Percentiles rank a stretch among this genome's conserved stretches.
Conservation (phyloP, 2,888 invertebrate genomes). For the Aricia artaxerxes region DNA sequence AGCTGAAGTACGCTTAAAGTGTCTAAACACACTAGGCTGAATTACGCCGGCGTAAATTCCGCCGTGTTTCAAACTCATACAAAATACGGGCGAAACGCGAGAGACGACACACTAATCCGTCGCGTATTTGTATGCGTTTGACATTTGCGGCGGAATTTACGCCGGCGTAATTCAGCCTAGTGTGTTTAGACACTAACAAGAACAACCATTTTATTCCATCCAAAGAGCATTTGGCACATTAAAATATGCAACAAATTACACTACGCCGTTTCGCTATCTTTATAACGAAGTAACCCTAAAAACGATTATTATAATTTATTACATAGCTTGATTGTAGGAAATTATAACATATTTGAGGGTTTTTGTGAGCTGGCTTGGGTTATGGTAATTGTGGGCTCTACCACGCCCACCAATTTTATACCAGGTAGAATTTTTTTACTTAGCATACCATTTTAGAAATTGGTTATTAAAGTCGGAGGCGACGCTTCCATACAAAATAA, state of each 20-base stretch:
- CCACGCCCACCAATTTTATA: constrained; percentile 23
- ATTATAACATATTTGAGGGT: background rate
- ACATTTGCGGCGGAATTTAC: too few relatives aligned
- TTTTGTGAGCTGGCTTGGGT: constrained; percentile 1
- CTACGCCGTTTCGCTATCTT: background rate
- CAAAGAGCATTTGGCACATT: background rate
- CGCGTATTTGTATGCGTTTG: too few relatives aligned
- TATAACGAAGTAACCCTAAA: constrained; percentile 4
- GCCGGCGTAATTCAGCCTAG: too few relatives aligned
- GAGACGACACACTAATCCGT: too few relatives aligned
- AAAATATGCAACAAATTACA: background rate
- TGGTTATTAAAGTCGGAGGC: constrained; percentile 19
- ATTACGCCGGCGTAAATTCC: too few relatives aligned
- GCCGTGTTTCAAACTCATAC: too few relatives aligned
- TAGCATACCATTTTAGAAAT: background rate
- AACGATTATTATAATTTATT: constrained; percentile 1
- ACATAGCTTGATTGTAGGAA: background rate
- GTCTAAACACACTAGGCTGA: too few relatives aligned
- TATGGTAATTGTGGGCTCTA: constrained; percentile 14
- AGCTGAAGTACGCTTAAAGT: too few relatives aligned
- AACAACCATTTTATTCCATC: background rate
- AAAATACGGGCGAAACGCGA: too few relatives aligned
- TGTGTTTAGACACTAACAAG: too few relatives aligned
- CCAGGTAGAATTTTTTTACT: constrained; percentile 28
- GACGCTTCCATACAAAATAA: constrained; percentile 12